Base-by-base conservation (phyloP, 2,888 invertebrate genomes). In the Diadegma fenestrale region DNA sequence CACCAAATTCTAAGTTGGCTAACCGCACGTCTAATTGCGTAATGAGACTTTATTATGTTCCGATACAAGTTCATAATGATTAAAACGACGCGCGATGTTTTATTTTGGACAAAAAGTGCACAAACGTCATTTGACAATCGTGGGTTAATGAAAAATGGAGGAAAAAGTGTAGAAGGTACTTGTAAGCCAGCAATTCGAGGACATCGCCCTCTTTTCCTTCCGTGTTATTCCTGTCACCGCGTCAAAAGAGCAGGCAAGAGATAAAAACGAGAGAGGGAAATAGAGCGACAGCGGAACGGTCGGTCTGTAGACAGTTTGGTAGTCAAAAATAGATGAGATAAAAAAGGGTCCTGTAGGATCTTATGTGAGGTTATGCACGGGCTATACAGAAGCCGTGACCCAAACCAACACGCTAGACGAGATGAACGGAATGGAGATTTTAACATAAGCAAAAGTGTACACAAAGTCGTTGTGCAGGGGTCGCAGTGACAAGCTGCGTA, bases 181-280 rank as follows among this genome's bases (percentile, higher is more conserved):
- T 26, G 30, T n/a, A 8, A 5, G 58, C 58, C 68, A 73, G 77
- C 61, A 81, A 85, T 73, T 73, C 37, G 81, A 81, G 85, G 78
- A 81, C 78, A 58, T 81, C 68, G 84, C 77, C 80, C 80, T 84
- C 68, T 77, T 54, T 73, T 78, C 45, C 81, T 81, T 85, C 81
- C 84, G 80, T 80, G 78, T 85, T 81, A 81, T 85, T 81, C 81
- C 78, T 54, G 81, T 85, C 78, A 72, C 26, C 73, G 64, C 33
- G 17, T 68, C 30, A 68, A n/a, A 58, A 78, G 45, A 69, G 33
- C n/a, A 30, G n/a, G 68, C 41, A 33, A 12, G 45, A 45, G 45
- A 41, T 19, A 33, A 78, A 61, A 78, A 19, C 10, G 71, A 51
- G 58, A 51, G 58, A 71, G 77, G 37, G 64, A 72, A 69, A 58